Evolutionary conservation across 2,888 invertebrate species (phyloP), one percentile per base, ranked within the genome.

Genomic region (Polyommatus icarus): DNA sequence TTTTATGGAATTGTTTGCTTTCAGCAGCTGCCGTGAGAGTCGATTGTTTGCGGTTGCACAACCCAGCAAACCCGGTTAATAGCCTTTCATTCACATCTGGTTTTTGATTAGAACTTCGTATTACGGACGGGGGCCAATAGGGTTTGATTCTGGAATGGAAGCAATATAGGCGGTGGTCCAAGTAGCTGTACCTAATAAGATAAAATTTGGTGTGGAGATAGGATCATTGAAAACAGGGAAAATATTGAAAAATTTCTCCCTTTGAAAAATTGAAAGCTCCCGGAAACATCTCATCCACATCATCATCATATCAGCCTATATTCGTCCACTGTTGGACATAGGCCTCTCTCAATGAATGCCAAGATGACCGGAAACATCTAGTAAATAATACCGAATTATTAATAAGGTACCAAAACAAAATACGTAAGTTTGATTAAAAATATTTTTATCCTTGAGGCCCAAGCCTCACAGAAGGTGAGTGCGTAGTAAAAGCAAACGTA

Each of bases 1-100:
- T 75, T 73, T 54, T 50, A 50, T 18, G 46, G 46, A 12, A 12
- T 73, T 46, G 29, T 75, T 75, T 75, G 50, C 12, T 75, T 75
- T 75, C 18, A 54, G 75, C 75, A 75, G 75, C 75, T 75, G 75
- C 73, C 46, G n/a, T 46, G 20, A 24, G 67, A 50, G 73, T 50
- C 12, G 20, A 40, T 73, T 75, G 24, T 75, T 50, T 18, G 73
- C 24, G 73, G 29, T 75, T 54, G 50, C 15, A 72, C 40, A 40
- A 72, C 71, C 40, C 36, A 36, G 18, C 18, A 32, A 36, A 71
- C 32, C 36, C 10, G 20, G n/a, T 40, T 71, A 71, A 71, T 71
- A 32, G n/a, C 18, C 10, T 71, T 71, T 36, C n/a, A 72, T 40
- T n/a, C 40, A 40, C 8, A 40, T 18, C 36, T 72, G 72, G 15